phyloP scores from a whole-genome alignment of 2,113 vertebrate genomes.

The Cranoglanis bouderius region DNA sequence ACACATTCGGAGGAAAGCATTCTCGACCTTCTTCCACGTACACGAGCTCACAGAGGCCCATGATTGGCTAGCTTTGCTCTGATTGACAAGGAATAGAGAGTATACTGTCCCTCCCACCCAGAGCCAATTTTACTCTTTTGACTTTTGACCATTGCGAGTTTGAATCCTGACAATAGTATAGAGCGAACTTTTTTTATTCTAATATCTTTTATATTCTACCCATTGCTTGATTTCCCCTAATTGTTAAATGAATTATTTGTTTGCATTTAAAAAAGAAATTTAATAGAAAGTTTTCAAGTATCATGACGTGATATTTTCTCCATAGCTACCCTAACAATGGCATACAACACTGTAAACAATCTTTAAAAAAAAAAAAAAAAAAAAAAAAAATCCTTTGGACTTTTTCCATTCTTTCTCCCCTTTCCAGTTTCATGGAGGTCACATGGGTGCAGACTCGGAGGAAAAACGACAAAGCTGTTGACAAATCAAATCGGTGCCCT shows the following conservation, averaged over 20 bases:
- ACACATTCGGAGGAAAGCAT: not conserved
- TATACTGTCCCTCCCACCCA: not conserved
- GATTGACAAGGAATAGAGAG: not conserved
- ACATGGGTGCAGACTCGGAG: conserved; percentile 50
- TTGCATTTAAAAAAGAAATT: not conserved
- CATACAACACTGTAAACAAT: not conserved
- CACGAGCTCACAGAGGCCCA: not conserved
- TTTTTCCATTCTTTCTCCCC: not conserved
- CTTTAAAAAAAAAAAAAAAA: not conserved
- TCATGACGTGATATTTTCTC: not conserved
- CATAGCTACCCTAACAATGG: not conserved
- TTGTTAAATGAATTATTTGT: not conserved
- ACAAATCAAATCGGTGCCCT: conserved; percentile 78
- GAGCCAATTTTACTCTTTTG: not conserved
- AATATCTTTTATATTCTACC: not conserved
- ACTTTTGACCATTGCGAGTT: not conserved
- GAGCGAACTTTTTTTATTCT: not conserved
- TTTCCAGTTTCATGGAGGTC: conserved; percentile 3
- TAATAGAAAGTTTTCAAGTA: not conserved
- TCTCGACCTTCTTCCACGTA: not conserved
- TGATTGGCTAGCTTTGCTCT: not conserved
- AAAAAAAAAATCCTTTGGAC: not conserved
- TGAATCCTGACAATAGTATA: not conserved
- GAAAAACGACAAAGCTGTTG: conserved; percentile 76
- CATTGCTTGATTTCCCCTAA: not conserved